Evolutionary conservation across 2,888 invertebrate species (phyloP).

Genomic region (Hedya salicella): DNA sequence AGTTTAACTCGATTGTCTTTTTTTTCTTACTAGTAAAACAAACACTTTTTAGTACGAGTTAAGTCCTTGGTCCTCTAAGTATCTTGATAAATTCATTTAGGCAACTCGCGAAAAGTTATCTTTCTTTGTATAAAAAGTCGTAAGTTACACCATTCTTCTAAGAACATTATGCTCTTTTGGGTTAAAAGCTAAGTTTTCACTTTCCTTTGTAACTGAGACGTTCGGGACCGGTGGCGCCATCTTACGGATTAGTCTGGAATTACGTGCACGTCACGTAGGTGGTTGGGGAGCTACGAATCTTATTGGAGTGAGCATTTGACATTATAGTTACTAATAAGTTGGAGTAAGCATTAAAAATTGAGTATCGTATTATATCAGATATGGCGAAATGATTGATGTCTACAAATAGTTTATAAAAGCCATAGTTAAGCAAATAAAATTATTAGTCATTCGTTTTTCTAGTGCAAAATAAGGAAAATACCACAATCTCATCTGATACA

Average conservation of each 20-base stretch:
- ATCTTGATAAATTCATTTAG: background rate
- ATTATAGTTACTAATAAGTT: slow-evolving; percentile 13
- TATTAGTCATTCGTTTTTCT: too few species aligned
- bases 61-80: background rate
- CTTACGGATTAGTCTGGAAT: slow-evolving; percentile 39
- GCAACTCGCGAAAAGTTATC: background rate
- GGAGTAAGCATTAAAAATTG: slow-evolving; percentile 22
- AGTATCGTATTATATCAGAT: too few species aligned
- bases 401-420: too few species aligned
- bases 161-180: too few species aligned
- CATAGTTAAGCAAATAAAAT: too few species aligned
- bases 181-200: slow-evolving; percentile 52
- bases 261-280: slow-evolving; percentile 38
- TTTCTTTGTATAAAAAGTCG: background rate
- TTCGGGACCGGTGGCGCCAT: slow-evolving; percentile 44
- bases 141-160: background rate
- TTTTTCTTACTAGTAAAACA: background rate
- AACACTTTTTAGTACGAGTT: background rate
- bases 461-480: too few species aligned
- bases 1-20: background rate
- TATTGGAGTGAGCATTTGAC: slow-evolving; percentile 16
- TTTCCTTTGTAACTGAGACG: slow-evolving; percentile 31
- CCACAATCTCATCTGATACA: too few species aligned
- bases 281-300: slow-evolving; percentile 25
- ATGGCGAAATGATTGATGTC: too few species aligned